These are phyloP conservation scores for Notoglanidium macrostoma DNA, from an alignment of 2,797 vertebrate species.

Conservation along the genomic window DNA sequence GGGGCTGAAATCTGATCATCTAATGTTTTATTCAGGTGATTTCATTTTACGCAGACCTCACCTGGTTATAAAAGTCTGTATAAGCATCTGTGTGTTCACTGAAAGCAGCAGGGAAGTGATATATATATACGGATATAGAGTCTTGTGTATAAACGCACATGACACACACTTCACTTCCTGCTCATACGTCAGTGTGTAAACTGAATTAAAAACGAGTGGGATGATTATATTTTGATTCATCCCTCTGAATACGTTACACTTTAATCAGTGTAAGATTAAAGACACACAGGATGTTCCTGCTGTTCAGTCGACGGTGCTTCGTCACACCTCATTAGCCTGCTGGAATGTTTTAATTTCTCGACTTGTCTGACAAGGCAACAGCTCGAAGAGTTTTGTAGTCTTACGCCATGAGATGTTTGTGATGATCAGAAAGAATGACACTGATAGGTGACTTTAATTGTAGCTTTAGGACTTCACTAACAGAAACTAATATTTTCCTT, in stretches of 20 bases:
- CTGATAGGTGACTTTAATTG: not conserved
- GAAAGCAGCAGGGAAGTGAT: not conserved
- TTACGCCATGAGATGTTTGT: not conserved
- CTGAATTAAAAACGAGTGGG: not conserved
- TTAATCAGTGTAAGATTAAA: not conserved
- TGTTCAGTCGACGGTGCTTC: conserved; percentile 46
- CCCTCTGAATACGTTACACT: not conserved
- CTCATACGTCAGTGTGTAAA: not conserved
- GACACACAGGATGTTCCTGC: not conserved
- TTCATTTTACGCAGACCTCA: conserved; percentile 10
- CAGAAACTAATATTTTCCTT: not conserved
- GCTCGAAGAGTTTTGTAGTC: not conserved
- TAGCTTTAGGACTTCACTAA: not conserved
- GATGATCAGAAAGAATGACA: not conserved
- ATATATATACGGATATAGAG: not conserved
- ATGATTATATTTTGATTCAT: not conserved
- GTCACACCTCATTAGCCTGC: conserved; percentile 66
- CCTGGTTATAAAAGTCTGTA: not conserved
- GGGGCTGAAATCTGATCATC: not conserved
- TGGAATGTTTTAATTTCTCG: conserved; percentile 76
- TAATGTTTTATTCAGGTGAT: not conserved
- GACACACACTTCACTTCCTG: not conserved
- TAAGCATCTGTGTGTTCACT: too few relatives aligned
- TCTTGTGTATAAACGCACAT: not conserved
- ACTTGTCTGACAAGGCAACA: conserved; percentile 58